These are phyloP conservation scores for Dynastes hyllus DNA, from an alignment of 2,888 invertebrate species.

Conservation along the genomic window DNA sequence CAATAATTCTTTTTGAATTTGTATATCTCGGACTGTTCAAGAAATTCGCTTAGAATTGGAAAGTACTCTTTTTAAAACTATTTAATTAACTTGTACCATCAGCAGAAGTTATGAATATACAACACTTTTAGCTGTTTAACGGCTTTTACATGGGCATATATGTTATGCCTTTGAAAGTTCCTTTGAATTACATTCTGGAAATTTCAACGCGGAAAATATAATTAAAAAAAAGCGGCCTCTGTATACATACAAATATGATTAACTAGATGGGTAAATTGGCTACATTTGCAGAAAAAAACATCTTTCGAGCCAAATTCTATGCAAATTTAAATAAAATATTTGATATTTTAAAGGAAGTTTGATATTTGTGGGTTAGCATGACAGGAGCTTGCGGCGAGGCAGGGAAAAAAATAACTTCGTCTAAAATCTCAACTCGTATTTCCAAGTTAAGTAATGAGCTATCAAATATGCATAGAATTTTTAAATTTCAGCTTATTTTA, in stretches of 20 bases:
- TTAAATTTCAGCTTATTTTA: too few species aligned
- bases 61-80: neutral
- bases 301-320: too few species aligned
- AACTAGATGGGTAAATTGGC: neutral
- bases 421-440: too few species aligned
- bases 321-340: too few species aligned
- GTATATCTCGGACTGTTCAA: constrained; percentile 2
- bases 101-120: too few species aligned
- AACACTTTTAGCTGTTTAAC: too few species aligned
- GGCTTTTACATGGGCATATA: neutral
- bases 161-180: neutral
- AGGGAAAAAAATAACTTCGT: too few species aligned
- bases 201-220: neutral
- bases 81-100: neutral
- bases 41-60: neutral
- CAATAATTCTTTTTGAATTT: constrained; percentile 23
- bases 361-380: too few species aligned
- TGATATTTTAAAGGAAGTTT: too few species aligned
- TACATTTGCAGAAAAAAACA: neutral
- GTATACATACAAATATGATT: neutral
- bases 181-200: neutral
- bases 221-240: neutral
- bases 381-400: too few species aligned
- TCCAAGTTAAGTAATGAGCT: too few species aligned
- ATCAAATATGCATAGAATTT: too few species aligned